These are phyloP conservation scores for Carapus acus DNA, from an alignment of 2,797 vertebrate genomes.

Conservation along the genomic window DNA sequence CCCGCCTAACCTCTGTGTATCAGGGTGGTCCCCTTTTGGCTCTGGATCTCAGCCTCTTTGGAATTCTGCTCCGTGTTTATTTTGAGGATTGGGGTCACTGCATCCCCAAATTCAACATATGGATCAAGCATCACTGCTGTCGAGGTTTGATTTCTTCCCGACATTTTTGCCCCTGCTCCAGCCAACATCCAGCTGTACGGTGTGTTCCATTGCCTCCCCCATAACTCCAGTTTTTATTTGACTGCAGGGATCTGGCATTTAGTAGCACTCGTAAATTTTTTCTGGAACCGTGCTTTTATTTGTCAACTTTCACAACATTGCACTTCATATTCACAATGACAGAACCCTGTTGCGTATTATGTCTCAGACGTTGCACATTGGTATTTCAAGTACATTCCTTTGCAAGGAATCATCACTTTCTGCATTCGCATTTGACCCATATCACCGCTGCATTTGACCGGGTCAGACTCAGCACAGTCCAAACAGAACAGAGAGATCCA, in stretches of 20 bases:
- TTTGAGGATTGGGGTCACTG: constrained; percentile 60
- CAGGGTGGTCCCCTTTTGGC: constrained; percentile 79
- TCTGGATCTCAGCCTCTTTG: constrained; percentile 46
- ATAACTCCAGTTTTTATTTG: constrained; percentile 53
- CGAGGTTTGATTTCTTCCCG: constrained; percentile 28
- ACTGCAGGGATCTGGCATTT: constrained; percentile 52
- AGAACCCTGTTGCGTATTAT: constrained; percentile 52
- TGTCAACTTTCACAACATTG: constrained; percentile 60
- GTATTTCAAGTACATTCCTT: constrained; percentile 57
- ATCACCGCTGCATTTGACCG: constrained; percentile 53
- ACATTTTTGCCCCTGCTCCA: constrained; percentile 35
- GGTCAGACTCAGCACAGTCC: constrained; percentile 37
- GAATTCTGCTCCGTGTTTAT: constrained; percentile 61
- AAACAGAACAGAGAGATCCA: constrained; percentile 47
- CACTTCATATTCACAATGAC: constrained; percentile 51
- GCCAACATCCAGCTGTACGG: constrained; percentile 37
- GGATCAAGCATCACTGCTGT: constrained; percentile 46
- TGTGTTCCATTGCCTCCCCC: constrained; percentile 27
- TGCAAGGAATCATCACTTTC: constrained; percentile 45
- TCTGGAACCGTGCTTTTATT: constrained; percentile 47
- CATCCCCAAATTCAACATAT: constrained; percentile 50
- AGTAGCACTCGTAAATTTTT: constrained; percentile 43
- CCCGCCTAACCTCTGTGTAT: constrained; percentile 72
- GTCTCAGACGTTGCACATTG: constrained; percentile 53
- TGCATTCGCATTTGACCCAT: constrained; percentile 33